Evolutionary conservation across 2,113 vertebrate species (phyloP).

Genomic region (Toxotes chatareus): DNA sequence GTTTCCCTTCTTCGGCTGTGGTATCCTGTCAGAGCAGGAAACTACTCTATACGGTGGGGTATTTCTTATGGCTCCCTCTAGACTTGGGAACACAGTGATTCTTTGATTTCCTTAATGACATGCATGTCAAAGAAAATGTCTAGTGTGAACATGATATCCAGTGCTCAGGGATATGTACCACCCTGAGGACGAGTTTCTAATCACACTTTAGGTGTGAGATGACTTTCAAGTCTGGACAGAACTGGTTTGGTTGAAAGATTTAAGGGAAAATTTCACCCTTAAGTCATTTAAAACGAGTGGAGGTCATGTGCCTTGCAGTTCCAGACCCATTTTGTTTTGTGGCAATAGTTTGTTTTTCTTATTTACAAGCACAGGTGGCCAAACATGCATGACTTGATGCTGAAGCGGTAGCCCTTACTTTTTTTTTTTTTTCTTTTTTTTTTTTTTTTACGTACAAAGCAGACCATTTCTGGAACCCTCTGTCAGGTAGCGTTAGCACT

Average conservation of each 20-base stretch:
- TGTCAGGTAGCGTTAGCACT: not conserved
- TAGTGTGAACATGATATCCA: conserved; percentile 48
- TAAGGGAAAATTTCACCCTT: conserved; percentile 9
- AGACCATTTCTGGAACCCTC: not conserved
- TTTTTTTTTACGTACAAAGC: not conserved
- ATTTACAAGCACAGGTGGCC: not conserved
- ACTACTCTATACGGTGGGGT: conserved; percentile 46
- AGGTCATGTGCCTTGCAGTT: not conserved
- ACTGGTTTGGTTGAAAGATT: conserved; percentile 17
- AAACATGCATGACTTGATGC: not conserved
- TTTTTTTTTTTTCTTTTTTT: too few species aligned
- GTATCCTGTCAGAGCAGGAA: conserved; percentile 73
- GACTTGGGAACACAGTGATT: conserved; percentile 38
- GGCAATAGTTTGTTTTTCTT: not conserved
- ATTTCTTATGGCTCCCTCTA: conserved; percentile 49
- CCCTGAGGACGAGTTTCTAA: conserved; percentile 55
- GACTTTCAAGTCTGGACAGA: conserved; percentile 60
- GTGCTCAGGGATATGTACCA: conserved; percentile 17
- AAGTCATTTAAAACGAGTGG: conserved; percentile 4
- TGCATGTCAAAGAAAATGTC: conserved; percentile 56
- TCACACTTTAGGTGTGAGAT: conserved; percentile 45
- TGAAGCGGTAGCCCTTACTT: not conserved
- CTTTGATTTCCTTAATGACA: conserved; percentile 63
- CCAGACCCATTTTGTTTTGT: not conserved
- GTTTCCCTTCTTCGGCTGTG: conserved; percentile 66